Evolutionary conservation across 2,797 vertebrate species (phyloP).

Genomic region (Merluccius polli): DNA sequence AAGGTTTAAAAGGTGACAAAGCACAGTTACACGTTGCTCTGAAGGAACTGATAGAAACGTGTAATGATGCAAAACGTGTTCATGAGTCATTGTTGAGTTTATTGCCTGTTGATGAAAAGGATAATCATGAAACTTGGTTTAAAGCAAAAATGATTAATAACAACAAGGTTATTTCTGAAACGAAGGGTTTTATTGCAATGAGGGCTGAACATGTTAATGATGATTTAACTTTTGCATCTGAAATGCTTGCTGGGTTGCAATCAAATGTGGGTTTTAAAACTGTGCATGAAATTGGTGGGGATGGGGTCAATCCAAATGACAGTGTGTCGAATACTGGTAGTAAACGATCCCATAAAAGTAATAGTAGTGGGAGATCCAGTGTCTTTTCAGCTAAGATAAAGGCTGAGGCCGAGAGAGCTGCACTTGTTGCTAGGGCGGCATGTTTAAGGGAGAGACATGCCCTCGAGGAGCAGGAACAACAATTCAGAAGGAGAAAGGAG

Average conservation of each 20-base stretch:
- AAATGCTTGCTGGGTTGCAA: too few relatives aligned
- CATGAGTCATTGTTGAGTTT: constrained; percentile 7
- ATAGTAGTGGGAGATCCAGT: too few relatives aligned
- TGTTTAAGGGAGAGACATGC: too few relatives aligned
- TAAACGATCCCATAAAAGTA: constrained; percentile 1
- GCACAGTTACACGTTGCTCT: background rate
- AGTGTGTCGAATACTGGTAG: constrained; percentile 1
- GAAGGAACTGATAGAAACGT: background rate
- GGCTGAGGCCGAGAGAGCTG: constrained; percentile 3
- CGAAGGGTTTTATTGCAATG: background rate
- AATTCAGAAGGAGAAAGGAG: too few relatives aligned
- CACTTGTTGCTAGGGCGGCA: constrained; percentile 7
- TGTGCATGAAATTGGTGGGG: too few relatives aligned
- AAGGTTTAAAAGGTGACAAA: background rate
- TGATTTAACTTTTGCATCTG: too few relatives aligned
- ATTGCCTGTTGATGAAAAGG: constrained; percentile 4
- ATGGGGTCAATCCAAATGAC: background rate
- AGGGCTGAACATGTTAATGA: background rate
- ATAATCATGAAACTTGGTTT: constrained; percentile 16
- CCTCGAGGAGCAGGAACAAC: constrained; percentile 1
- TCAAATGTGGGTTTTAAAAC: too few relatives aligned
- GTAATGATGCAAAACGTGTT: constrained; percentile 3
- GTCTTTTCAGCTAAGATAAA: background rate
- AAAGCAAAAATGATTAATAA: constrained; percentile 16
- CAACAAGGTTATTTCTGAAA: constrained; percentile 2